Evolutionary conservation across 2,888 invertebrate species (phyloP), one percentile per base, ranked within the genome.

Genomic region (Caenorhabditis plicata): DNA sequence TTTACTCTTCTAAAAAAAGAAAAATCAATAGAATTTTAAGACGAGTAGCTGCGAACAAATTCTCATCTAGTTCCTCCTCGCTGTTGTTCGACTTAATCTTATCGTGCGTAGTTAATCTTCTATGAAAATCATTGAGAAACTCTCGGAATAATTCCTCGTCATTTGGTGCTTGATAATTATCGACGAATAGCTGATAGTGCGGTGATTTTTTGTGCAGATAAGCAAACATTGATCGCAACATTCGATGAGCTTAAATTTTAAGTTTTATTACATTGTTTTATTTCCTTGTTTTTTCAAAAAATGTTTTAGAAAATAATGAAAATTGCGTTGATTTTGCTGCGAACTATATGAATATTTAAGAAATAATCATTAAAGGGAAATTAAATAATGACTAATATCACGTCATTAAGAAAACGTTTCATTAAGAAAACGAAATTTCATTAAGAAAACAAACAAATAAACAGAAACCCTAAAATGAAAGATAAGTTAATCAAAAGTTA

Each of bases 81-180:
- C 58, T 58, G 35, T 62, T 56, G 44, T 60, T 55, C 2, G 40
- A 44, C 40, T 47, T 44, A 19, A 60, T 44, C 4, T 31, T 4
- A n/a, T 65, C 45, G 38, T 61, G 64, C 9, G 43, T 57, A 3
- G 65, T 49, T 17, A 65, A 19, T 31, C 69, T 36, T 25, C 66
- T 47, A 44, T 69, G 69, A n/a, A 69, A 67, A 35, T 64, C 45
- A 20, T 69, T 69, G 26, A 69, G 26, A 38, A 67, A 69, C 43
- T 69, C 69, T 15, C 61, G 55, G 55, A 72, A 72, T 49, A 70
- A 52, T 25, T 68, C 69, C 33, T 72, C 72, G 33, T 70, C 66
- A 1, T 46, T 15, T 5, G 72, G 72, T 3, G 69, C 72, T 55
- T 65, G 38, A 29, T 69, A 69, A 44, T 62, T 69, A 29, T 69